phyloP scores from a whole-genome alignment of 2,888 invertebrate genomes.

The Nowickia ferox region DNA sequence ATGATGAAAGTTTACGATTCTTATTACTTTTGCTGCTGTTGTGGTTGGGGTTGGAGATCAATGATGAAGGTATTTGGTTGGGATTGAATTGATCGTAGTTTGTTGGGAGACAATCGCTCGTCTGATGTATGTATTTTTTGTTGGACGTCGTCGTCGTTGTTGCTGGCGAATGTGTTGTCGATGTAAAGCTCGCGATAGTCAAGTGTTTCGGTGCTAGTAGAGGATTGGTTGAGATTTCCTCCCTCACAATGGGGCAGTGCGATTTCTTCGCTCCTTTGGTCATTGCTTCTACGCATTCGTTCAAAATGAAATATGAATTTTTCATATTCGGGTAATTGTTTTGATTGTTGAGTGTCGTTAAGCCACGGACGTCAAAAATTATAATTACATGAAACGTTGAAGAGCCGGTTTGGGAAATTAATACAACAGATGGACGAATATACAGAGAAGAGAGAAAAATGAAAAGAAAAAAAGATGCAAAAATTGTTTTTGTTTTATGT shows the following conservation, averaged over 20 bases:
- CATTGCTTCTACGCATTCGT: conserved; percentile 67
- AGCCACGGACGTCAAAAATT: conserved; percentile 60
- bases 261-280: conserved; percentile 75
- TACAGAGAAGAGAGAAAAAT: conserved; percentile 69
- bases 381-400: conserved; percentile 51
- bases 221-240: conserved; percentile 65
- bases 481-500: conserved; percentile 84
- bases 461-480: conserved; percentile 79
- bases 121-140: conserved; percentile 71
- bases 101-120: conserved; percentile 76
- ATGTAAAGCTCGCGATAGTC: conserved; percentile 64
- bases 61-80: conserved; percentile 79
- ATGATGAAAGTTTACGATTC: conserved; percentile 76
- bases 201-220: conserved; percentile 59
- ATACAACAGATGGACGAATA: conserved; percentile 65
- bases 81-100: conserved; percentile 77
- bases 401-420: conserved; percentile 37
- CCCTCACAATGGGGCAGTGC: conserved; percentile 73
- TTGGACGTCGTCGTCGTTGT: conserved; percentile 59
- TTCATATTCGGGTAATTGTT: conserved; percentile 4
- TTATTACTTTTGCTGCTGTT: conserved; percentile 76
- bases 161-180: conserved; percentile 70
- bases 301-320: conserved; percentile 3
- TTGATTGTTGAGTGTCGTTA: background rate
- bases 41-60: conserved; percentile 79